Percentiles rank a stretch among this genome's conserved stretches.
Conservation (phyloP, 2,888 invertebrate genomes). For the Cetonia aurata region DNA sequence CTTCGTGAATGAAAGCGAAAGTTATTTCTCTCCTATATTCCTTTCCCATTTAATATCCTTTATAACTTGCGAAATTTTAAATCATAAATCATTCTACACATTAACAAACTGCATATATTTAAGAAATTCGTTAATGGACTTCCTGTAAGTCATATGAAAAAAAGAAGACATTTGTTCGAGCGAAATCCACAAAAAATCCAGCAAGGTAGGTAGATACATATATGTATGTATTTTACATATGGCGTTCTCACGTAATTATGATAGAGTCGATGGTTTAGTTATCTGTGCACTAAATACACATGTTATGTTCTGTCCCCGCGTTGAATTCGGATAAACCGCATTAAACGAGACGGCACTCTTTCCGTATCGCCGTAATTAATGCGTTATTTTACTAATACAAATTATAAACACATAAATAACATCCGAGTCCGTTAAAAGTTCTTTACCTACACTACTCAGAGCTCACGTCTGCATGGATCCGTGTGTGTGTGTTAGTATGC, state of each 20-base stretch:
- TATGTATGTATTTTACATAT: background rate
- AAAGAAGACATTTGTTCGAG: no score
- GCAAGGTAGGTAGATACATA: no score
- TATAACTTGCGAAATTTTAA: no score
- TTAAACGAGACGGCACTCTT: background rate
- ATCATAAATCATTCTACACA: no score
- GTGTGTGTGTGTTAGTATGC: background rate
- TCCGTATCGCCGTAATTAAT: conserved; percentile 21
- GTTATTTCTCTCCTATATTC: no score
- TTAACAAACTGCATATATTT: no score
- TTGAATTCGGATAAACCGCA: conserved; percentile 2
- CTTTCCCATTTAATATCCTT: no score
- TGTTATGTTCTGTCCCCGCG: background rate
- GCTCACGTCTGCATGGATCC: background rate
- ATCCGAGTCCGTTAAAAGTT: background rate
- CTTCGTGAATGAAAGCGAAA: no score
- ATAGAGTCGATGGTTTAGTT: background rate
- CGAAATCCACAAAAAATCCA: no score
- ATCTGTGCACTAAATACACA: background rate
- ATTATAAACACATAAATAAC: conserved; percentile 38
- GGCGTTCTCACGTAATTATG: conserved; percentile 17
- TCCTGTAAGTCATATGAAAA: no score
- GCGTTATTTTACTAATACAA: conserved; percentile 32
- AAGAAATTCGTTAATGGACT: no score
- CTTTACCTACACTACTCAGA: no score